Evolutionary conservation across 1,140 invertebrate genomes (phyloP), one percentile per base, ranked within the genome.

Genomic region (Oscheius sp.): DNA sequence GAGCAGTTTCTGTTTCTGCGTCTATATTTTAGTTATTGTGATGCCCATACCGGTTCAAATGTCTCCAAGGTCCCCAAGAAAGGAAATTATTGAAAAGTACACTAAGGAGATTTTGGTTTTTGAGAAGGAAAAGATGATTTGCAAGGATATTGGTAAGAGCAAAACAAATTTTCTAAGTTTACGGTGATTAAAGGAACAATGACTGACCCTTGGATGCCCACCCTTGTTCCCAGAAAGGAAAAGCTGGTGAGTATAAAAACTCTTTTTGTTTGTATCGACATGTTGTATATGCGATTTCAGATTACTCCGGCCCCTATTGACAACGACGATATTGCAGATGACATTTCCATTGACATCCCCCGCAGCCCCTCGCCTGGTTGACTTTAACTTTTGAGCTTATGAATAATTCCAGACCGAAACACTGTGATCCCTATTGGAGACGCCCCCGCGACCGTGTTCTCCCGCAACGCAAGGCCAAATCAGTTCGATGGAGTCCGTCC

Each of bases 381-480:
- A n/a, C n/a, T n/a, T n/a, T n/a, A n/a, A n/a, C n/a, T n/a, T n/a
- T n/a, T n/a, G n/a, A n/a, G n/a, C n/a, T n/a, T n/a, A n/a, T n/a
- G n/a, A n/a, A n/a, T n/a, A n/a, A n/a, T n/a, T n/a, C n/a, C n/a
- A n/a, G n/a, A n/a, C n/a, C n/a, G n/a, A n/a, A n/a, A n/a, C n/a
- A n/a, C n/a, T n/a, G n/a, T n/a, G n/a, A n/a, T n/a, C n/a, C n/a
- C 59, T 1, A 35, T 45, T 42, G 69, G 38, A 28, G 69, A 71
- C 26, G 59, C 31, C 20, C 29, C 13, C 35, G 38, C 46, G 0
- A 32, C 34, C 29, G 31, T 28, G 26, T 71, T 71, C 28, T 23
- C 34, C 29, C 59, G 62, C 13, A 71, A 71, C 32, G 23, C 69
- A n/a, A 62, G 52, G 59, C 69, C 67, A 38, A 34, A 68, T 4